Percentiles rank a stretch among this genome's conserved stretches.
Conservation (phyloP, 2,888 invertebrate genomes). For the Sussaba pulchella region DNA sequence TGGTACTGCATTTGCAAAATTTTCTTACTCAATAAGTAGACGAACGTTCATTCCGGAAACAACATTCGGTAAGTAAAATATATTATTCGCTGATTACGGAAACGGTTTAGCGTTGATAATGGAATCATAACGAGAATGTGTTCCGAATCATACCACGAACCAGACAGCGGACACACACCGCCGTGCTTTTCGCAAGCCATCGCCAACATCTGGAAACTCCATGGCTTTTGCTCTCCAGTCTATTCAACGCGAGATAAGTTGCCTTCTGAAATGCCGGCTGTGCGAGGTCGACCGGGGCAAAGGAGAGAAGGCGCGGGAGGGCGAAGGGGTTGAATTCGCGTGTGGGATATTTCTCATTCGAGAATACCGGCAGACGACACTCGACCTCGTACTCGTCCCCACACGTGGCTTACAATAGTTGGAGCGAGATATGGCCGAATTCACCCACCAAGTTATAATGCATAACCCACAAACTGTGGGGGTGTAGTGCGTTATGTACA, state of each 20-base stretch:
- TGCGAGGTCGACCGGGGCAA: too few species aligned
- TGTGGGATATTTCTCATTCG: conserved; percentile 51
- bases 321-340: conserved; percentile 16
- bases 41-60: conserved; percentile 33
- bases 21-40: conserved; percentile 15
- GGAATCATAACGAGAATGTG: conserved; percentile 62
- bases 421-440: conserved; percentile 18
- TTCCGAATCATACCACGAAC: conserved; percentile 45
- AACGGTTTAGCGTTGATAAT: too few species aligned
- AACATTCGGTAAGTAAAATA: conserved; percentile 60
- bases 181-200: background rate
- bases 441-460: background rate
- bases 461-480: conserved; percentile 7
- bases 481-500: too few species aligned
- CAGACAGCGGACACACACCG: conserved; percentile 17
- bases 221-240: conserved; percentile 38
- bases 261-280: conserved; percentile 56
- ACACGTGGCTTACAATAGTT: conserved; percentile 2
- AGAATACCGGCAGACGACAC: conserved; percentile 48
- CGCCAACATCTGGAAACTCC: conserved; percentile 26
- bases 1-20: conserved; percentile 30
- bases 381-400: conserved; percentile 13
- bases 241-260: conserved; percentile 48
- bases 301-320: background rate
- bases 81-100: too few species aligned